phyloP scores from a whole-genome alignment of 2,888 invertebrate species.

The Rhopalosiphum nymphaeae region DNA sequence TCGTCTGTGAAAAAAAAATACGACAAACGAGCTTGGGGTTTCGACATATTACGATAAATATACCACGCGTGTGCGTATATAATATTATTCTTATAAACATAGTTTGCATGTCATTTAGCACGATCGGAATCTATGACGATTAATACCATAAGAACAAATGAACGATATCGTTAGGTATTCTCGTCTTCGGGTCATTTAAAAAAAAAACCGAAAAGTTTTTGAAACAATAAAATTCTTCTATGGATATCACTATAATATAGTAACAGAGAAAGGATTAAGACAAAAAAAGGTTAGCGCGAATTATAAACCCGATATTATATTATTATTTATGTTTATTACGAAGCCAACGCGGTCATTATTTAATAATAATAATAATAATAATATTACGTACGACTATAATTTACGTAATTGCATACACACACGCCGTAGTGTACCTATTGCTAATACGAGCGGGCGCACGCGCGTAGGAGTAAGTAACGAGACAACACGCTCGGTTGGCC shows the following conservation, averaged over 20 bases:
- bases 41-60: conserved; percentile 3
- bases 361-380: background rate
- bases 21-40: conserved; percentile 7
- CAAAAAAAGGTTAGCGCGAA: background rate
- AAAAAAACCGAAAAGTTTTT: background rate
- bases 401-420: conserved; percentile 1
- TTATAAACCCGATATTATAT: background rate
- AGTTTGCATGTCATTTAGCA: background rate
- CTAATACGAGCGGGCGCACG: background rate
- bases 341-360: background rate
- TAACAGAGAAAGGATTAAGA: background rate
- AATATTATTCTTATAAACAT: background rate
- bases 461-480: conserved; percentile 5
- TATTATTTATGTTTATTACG: background rate
- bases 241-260: background rate
- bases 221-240: background rate
- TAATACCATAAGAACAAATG: background rate
- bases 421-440: background rate
- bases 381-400: background rate
- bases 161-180: background rate
- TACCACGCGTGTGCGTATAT: background rate
- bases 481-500: conserved; percentile 23
- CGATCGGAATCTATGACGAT: background rate
- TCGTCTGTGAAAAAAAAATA: background rate
- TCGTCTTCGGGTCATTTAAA: too few relatives aligned